Base-by-base conservation (phyloP, 2,888 invertebrate species). In the Argyresthia albistria region DNA sequence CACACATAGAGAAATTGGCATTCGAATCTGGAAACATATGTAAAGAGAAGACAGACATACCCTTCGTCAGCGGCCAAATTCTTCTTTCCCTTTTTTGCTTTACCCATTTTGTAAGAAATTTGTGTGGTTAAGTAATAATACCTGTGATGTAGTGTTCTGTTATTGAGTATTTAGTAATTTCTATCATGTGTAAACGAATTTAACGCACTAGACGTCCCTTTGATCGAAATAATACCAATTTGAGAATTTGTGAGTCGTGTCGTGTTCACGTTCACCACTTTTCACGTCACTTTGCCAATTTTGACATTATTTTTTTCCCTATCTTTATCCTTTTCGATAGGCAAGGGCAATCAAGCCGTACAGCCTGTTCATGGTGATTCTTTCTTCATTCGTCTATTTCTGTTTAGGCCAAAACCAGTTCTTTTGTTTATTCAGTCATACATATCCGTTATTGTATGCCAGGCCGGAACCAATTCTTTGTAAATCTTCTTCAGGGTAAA, bases 81-180 rank as follows among this genome's bases (percentile, higher is more conserved):
- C 89, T 93, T 94, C 87, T 93, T 93, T 76, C 92, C 91, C 83
- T 94, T 94, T 90, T 94, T 94, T 76, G 92, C 90, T 88, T 94
- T 94, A 72, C 93, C 94, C 94, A 93, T 93, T 60, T 65, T 76
- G 65, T 62, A 61, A 58, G 53, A 56, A 62, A 58, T 60, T 58
- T 69, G 59, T 79, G 10, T 8, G 16, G 76, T 75, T 82, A 84
- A 69, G 86, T 84, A 72, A 82, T 80, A 66, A 82, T 79, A 57
- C 77, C 83, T 63, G 70, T 72, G 58, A 69, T 70, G 66, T 74
- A 74, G 59, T 76, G 70, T 70, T 76, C 69, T 64, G 61, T 72
- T 72, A 74, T 64, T 60, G 64, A 70, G 64, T 76, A 75, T 75
- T 76, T 76, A 60, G 63, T 73, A 62, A 78, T 76, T 76, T 78